Conservation (phyloP, 2,888 invertebrate species). For the Andrena minutula region DNA sequence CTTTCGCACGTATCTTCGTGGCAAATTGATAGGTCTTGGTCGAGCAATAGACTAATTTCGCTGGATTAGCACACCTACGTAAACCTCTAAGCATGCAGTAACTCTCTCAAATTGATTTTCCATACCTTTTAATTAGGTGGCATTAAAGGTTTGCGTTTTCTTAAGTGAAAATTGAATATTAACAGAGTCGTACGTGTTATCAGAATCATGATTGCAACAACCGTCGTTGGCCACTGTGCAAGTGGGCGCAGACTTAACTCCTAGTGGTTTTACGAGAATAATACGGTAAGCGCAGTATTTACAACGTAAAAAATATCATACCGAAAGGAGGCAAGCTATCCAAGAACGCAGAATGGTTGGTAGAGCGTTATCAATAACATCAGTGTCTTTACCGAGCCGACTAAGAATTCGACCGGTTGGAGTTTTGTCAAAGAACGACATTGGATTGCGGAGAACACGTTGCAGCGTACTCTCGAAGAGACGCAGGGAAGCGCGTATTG, state of each 20-base stretch:
- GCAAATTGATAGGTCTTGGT: background rate
- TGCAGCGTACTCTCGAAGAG: conserved; percentile 87
- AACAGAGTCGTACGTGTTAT: background rate
- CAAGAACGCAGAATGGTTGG: conserved; percentile 86
- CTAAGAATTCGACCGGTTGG: conserved; percentile 90
- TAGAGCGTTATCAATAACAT: conserved; percentile 88
- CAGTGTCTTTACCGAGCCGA: conserved; percentile 90
- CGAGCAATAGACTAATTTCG: background rate
- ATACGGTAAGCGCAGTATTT: conserved; percentile 59
- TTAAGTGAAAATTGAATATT: background rate
- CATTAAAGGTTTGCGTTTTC: background rate
- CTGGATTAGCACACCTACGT: conserved; percentile 4
- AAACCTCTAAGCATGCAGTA: conserved; percentile 42
- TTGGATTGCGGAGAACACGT: conserved; percentile 88
- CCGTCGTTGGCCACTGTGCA: conserved; percentile 19
- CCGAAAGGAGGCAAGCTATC: conserved; percentile 80
- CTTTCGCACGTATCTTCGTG: background rate
- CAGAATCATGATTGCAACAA: conserved; percentile 25
- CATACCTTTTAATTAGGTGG: background rate
- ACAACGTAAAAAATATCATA: conserved; percentile 75
- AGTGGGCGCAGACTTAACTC: conserved; percentile 47
- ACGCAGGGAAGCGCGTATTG: conserved; percentile 87
- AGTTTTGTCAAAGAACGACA: conserved; percentile 90
- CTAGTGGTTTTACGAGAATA: conserved; percentile 46
- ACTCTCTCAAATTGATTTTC: background rate